Conservation (phyloP, 92 coral and sea anemone species). For the Muricea muricata region DNA sequence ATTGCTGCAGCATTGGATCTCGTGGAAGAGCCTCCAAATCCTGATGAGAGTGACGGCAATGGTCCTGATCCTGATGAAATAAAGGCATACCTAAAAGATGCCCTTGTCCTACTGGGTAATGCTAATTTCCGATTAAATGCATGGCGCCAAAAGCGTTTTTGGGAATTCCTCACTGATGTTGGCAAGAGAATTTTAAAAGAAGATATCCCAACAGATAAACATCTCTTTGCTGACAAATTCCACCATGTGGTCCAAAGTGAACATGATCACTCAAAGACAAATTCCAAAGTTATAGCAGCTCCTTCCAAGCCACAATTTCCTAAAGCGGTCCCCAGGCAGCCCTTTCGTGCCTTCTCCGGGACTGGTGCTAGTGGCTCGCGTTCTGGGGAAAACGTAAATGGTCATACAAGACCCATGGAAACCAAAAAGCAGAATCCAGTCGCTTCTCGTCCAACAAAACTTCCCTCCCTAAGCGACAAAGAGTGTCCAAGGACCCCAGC, state of each 20-base stretch:
- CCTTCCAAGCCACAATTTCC: conserved; percentile 15
- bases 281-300: conserved; percentile 21
- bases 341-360: conserved; percentile 33
- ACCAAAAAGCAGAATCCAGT: conserved; percentile 48
- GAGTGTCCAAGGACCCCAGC: conserved; percentile 34
- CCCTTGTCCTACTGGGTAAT: conserved; percentile 66
- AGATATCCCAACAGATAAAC: conserved; percentile 38
- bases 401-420: conserved; percentile 36
- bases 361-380: background rate
- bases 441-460: conserved; percentile 40
- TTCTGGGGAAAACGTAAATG: conserved; percentile 19
- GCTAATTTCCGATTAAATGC: conserved; percentile 64
- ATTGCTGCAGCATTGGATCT: conserved; percentile 57
- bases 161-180: conserved; percentile 50
- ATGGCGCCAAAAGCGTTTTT: conserved; percentile 71
- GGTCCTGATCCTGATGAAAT: conserved; percentile 61
- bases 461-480: conserved; percentile 29
- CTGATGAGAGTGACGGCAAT: conserved; percentile 41
- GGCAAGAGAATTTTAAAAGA: conserved; percentile 58
- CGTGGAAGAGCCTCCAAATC: conserved; percentile 41
- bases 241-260: conserved; percentile 29
- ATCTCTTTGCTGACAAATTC: conserved; percentile 21
- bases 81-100: conserved; percentile 60
- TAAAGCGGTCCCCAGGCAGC: background rate
- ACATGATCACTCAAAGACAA: conserved; percentile 28